Evolutionary conservation across 2,797 vertebrate genomes (phyloP).

Genomic region (Karalla daura): DNA sequence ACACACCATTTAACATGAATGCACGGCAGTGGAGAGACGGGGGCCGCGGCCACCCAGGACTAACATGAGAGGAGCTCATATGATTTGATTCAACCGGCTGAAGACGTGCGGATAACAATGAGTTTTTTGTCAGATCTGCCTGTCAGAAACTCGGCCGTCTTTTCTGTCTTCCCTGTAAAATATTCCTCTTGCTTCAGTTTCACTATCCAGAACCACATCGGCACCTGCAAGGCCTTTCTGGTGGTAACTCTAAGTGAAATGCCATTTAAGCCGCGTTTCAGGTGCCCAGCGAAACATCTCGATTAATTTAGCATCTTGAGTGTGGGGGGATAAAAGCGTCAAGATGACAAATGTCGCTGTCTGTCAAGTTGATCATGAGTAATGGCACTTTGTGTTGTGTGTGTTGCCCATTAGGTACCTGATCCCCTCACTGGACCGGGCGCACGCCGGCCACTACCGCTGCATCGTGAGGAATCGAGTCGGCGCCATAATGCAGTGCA

Average conservation of each 20-base stretch:
- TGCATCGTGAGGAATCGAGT: conserved; percentile 97
- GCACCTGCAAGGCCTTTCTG: not conserved
- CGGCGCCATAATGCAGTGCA: conserved; percentile 96
- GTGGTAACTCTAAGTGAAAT: conserved; percentile 31
- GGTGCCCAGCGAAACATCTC: conserved; percentile 44
- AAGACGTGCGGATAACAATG: conserved; percentile 41
- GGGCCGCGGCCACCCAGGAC: conserved; percentile 18
- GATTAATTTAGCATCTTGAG: conserved; percentile 55
- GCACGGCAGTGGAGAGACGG: conserved; percentile 27
- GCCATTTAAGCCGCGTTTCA: conserved; percentile 44
- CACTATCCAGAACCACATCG: not conserved
- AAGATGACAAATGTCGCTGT: conserved; percentile 57
- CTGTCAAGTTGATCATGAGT: conserved; percentile 61
- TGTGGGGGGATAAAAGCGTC: conserved; percentile 45
- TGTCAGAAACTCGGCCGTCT: conserved; percentile 25
- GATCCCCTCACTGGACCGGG: conserved; percentile 94
- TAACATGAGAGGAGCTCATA: conserved; percentile 25
- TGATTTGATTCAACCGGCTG: conserved; percentile 40
- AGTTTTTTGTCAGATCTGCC: conserved; percentile 35
- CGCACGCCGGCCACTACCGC: conserved; percentile 95
- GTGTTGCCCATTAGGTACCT: conserved; percentile 88
- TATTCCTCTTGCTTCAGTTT: conserved; percentile 2
- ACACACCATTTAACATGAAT: conserved; percentile 66
- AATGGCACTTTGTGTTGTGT: conserved; percentile 55
- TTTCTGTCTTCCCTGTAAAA: conserved; percentile 7